A percentile compares a stretch with the other conserved stretches of the same genome.
These are phyloP conservation scores for Coelinius sp. DNA, from an alignment of 2,888 invertebrate genomes.

Conservation along the genomic window DNA sequence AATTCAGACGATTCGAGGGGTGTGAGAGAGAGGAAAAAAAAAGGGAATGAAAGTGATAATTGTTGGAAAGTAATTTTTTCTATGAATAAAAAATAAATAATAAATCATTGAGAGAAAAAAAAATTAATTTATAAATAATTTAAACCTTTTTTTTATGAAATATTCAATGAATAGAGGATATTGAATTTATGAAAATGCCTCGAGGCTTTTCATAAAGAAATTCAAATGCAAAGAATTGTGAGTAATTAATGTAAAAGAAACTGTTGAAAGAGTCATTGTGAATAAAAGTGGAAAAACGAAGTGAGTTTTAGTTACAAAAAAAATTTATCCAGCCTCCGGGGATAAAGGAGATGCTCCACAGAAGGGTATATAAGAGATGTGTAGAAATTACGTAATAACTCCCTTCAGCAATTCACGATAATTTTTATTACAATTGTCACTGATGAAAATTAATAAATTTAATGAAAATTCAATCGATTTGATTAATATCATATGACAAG, in stretches of 20 bases:
- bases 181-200: too few relatives aligned
- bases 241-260: background rate
- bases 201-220: background rate
- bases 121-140: background rate
- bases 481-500: too few relatives aligned
- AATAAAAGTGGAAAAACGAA: background rate
- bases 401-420: too few relatives aligned
- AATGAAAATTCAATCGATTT: too few relatives aligned
- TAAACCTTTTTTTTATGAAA: too few relatives aligned
- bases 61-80: background rate
- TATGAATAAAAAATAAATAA: too few relatives aligned
- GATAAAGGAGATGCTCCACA: conserved; percentile 6
- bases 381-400: too few relatives aligned
- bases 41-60: background rate
- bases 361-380: too few relatives aligned
- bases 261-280: background rate
- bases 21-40: background rate
- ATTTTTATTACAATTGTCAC: too few relatives aligned
- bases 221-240: background rate
- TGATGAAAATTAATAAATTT: too few relatives aligned
- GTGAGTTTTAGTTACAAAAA: background rate
- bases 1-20: background rate
- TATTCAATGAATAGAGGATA: too few relatives aligned
- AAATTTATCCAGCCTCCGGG: background rate
- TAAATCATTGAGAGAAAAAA: background rate